These are phyloP conservation scores for Anabacerthia variegaticeps DNA, from an alignment of 2,797 vertebrate genomes.

Conservation along the genomic window DNA sequence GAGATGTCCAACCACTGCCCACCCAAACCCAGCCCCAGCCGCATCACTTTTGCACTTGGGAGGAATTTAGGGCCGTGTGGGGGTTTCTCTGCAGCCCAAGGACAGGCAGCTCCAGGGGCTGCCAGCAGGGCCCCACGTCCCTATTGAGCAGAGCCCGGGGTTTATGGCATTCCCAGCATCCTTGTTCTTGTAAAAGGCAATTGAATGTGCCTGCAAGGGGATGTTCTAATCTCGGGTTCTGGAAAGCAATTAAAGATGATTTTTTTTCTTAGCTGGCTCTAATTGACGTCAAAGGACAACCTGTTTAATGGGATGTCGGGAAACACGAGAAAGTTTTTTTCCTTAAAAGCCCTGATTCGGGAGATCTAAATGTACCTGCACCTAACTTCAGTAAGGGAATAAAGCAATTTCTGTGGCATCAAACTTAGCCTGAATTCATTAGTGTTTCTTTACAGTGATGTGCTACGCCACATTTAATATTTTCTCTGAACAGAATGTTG, in stretches of 20 bases:
- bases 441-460: neutral
- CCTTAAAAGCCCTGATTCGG: neutral
- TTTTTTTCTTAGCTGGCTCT: slow-evolving; percentile 19
- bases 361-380: neutral
- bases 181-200: slow-evolving; percentile 48
- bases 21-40: neutral
- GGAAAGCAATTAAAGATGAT: slow-evolving; percentile 50
- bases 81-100: neutral
- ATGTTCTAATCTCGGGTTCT: slow-evolving; percentile 22
- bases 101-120: neutral
- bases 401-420: neutral
- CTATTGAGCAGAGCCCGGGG: neutral
- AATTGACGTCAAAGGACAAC: slow-evolving; percentile 36
- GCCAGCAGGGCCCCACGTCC: neutral
- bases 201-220: neutral
- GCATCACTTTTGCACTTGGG: neutral
- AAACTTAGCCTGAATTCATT: neutral
- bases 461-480: neutral
- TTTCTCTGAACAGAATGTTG: neutral
- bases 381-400: neutral
- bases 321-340: neutral
- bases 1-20: neutral
- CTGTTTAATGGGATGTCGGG: slow-evolving; percentile 39
- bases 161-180: neutral
- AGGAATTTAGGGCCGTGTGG: rapidly evolving